Base-by-base conservation (phyloP, 2,113 vertebrate species). In the Corythornis madagascariensis region DNA sequence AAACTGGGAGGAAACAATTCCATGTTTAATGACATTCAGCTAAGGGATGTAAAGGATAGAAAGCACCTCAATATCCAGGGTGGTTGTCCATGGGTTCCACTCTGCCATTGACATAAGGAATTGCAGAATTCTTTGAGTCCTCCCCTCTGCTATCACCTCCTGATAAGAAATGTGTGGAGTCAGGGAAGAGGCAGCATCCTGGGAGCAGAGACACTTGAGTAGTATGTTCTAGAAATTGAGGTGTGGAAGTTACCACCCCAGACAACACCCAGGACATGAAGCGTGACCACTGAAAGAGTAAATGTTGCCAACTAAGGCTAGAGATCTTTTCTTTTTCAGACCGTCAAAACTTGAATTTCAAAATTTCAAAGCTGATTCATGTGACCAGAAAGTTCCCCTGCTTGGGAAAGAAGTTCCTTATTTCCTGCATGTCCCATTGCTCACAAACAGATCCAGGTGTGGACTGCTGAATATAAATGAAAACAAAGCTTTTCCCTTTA, bases 381-480 rank as follows among this genome's bases (percentile, higher is more conserved):
- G 14, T 48, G 80, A 88, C 53, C 43, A 89, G 47, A 25, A 70
- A 94, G 89, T 94, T 96, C 89, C 83, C 6, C 89, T 92, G 93
- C 47, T 71, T 74, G 56, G 67, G 47, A 90, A 85, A 26, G 17
- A 63, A 87, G 78, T 94, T 95, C 95, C 89, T 87, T 57, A 67
- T 93, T 94, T 93, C 43, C 35, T 11, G 6, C 25, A 29, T 61
- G 42, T 33, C 18, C 28, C 75, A 35, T 45, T 75, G 57, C 10
- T 47, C 55, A 50, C 16, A 48, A 56, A 50, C 19, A 64, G 70
- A 90, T 69, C 65, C 86, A 91, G 63, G 82, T 73, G 38, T 66
- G 47, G 38, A 50, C 17, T 38, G 48, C 20, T 42, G 33, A 71
- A 59, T 59, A 47, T 9, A 71, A 70, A 88, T 63, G 6, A 55